phyloP scores from a whole-genome alignment of 2,888 invertebrate genomes.

The Chirona hameri region DNA sequence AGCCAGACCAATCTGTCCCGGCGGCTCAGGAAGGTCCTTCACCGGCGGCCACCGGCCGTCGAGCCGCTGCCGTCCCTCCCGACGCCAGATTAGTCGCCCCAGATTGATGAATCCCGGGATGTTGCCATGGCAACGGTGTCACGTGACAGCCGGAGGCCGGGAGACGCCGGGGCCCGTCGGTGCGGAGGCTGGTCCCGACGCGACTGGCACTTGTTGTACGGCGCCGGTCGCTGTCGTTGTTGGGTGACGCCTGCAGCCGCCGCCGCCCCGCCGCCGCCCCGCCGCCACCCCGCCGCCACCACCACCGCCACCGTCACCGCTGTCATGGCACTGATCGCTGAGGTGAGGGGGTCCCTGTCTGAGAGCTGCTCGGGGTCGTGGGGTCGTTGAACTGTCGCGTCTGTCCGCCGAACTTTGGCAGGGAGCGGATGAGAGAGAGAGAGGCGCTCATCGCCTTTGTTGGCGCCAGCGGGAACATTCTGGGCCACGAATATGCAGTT shows the following conservation, averaged over 20 bases:
- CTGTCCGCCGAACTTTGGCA: too few species aligned
- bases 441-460: too few species aligned
- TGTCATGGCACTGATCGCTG: slow-evolving; percentile 4
- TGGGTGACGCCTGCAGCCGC: not conserved
- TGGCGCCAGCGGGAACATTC: too few species aligned
- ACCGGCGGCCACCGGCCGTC: not conserved
- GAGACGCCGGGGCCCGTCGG: not conserved
- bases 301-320: not conserved
- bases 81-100: slow-evolving; percentile 12
- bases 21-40: not conserved
- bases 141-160: not conserved
- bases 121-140: slow-evolving; percentile 13
- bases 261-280: not conserved
- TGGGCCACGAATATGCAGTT: too few species aligned
- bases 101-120: slow-evolving; percentile 27
- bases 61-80: not conserved
- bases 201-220: slow-evolving; percentile 14
- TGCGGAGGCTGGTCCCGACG: not conserved
- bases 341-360: not conserved
- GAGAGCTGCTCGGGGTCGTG: too few species aligned
- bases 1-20: not conserved
- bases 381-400: too few species aligned
- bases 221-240: not conserved
- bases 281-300: not conserved
- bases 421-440: too few species aligned